Conservation (phyloP, 2,113 vertebrate species). For the Leptobrachium leishanense region DNA sequence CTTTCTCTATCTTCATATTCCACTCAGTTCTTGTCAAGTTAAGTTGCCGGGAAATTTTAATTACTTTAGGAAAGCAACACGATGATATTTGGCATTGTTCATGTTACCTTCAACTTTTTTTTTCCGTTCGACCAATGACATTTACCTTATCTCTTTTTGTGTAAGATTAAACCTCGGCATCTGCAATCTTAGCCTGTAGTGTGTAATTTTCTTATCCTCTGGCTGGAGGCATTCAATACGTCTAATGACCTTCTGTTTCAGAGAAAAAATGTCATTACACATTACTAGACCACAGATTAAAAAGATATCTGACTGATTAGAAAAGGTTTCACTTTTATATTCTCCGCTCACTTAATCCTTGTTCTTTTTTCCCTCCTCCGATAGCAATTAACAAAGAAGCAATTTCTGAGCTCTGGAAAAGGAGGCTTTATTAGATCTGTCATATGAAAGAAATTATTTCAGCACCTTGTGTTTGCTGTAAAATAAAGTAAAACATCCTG, state of each 20-base stretch:
- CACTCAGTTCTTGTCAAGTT: not conserved
- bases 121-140: constrained; percentile 3
- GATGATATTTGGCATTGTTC: not conserved
- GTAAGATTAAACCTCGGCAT: constrained; percentile 30
- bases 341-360: not conserved
- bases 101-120: not conserved
- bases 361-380: not conserved
- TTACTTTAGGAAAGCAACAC: not conserved
- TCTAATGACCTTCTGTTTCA: constrained; percentile 35
- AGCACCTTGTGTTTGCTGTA: no score
- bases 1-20: not conserved
- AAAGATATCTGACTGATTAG: constrained; percentile 25
- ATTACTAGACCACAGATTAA: constrained; percentile 28
- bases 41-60: not conserved
- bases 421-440: not conserved
- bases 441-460: no score
- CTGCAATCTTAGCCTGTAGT: constrained; percentile 21
- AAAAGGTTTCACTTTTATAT: constrained; percentile 12
- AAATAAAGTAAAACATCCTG: no score
- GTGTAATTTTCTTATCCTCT: constrained; percentile 29
- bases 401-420: not conserved
- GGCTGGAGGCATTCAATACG: constrained; percentile 29
- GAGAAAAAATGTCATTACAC: constrained; percentile 23
- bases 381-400: constrained; percentile 9
- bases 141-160: constrained; percentile 25